These are phyloP conservation scores for Psittacus erithacus DNA, from an alignment of 2,113 vertebrate species.

Conservation along the genomic window DNA sequence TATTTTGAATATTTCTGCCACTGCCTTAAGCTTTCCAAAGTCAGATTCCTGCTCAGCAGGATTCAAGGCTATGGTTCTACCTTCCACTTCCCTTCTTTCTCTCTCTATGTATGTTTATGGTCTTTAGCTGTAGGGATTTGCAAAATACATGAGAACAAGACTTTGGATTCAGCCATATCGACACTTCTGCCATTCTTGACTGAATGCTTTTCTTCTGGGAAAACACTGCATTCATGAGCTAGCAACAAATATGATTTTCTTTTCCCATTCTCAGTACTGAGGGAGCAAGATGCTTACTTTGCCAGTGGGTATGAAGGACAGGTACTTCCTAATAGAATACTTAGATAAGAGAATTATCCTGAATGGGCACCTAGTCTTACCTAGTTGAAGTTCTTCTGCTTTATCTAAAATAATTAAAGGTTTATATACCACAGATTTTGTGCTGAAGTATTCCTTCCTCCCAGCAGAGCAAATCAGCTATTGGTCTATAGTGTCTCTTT, in stretches of 20 bases:
- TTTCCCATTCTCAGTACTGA: not conserved
- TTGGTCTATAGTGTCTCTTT: not conserved
- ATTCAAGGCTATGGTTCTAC: not conserved
- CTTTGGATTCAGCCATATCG: not conserved
- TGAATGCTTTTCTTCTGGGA: not conserved
- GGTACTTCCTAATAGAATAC: not conserved
- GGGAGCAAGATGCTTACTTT: not conserved
- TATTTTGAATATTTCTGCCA: not conserved
- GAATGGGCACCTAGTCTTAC: not conserved
- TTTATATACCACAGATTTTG: not conserved
- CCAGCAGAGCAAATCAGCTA: not conserved
- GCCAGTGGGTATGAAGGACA: not conserved
- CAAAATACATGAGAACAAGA: not conserved
- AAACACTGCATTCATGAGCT: not conserved
- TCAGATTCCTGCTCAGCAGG: not conserved
- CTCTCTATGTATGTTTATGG: not conserved
- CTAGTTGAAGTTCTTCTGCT: not conserved
- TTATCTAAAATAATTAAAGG: constrained; percentile 11
- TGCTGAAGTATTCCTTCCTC: not conserved
- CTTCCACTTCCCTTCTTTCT: not conserved
- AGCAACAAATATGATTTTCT: not conserved
- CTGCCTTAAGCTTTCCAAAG: not conserved
- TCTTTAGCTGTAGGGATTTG: not conserved
- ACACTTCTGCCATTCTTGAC: not conserved
- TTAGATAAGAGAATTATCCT: not conserved